Evolutionary conservation across 2,113 vertebrate genomes (phyloP).

Genomic region (Desmodus rotundus): DNA sequence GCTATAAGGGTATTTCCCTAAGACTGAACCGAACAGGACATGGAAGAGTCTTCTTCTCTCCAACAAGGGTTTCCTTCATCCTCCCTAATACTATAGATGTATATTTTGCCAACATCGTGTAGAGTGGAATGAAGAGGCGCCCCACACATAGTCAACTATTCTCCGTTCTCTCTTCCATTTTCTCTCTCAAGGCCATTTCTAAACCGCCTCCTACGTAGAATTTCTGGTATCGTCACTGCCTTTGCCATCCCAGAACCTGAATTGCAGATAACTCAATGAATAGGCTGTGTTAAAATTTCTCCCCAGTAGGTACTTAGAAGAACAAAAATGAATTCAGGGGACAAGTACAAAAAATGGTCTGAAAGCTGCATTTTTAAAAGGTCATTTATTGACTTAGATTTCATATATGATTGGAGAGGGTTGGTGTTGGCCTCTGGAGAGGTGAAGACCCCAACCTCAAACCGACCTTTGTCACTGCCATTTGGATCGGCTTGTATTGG

Average conservation of each 20-base stretch:
- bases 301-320: not conserved
- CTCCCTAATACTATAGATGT: not conserved
- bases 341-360: not conserved
- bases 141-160: not conserved
- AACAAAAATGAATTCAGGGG: not conserved
- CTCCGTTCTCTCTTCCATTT: not conserved
- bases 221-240: not conserved
- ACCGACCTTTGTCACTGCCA: not conserved
- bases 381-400: not conserved
- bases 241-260: too few relatives aligned
- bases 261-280: not conserved
- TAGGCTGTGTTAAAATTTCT: not conserved
- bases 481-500: not conserved
- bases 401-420: not conserved
- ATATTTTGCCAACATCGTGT: too few relatives aligned
- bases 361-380: not conserved
- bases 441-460: not conserved
- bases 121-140: not conserved
- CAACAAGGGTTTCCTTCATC: not conserved
- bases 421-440: not conserved
- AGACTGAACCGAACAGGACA: not conserved
- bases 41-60: not conserved
- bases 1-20: not conserved
- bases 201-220: not conserved
- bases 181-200: not conserved